These are phyloP conservation scores for Ormyrus nitidulus DNA, from an alignment of 2,888 invertebrate genomes.

Conservation along the genomic window DNA sequence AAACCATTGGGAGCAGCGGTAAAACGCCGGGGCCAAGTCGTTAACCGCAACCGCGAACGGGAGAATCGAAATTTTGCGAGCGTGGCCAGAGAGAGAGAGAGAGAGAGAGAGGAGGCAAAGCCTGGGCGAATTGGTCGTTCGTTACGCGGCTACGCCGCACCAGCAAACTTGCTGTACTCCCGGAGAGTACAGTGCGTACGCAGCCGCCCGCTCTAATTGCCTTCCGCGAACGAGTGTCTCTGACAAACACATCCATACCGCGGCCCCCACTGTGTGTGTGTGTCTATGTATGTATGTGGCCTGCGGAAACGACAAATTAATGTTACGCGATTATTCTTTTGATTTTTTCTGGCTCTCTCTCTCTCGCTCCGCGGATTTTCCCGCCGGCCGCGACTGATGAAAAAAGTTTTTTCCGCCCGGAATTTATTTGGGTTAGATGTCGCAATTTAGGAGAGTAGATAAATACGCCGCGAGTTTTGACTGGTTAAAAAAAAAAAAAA, in stretches of 20 bases:
- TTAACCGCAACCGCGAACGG: constrained; percentile 41
- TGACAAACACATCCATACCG: no score
- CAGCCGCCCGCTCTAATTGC: constrained; percentile 64
- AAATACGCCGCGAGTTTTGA: no score
- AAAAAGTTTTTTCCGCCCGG: no score
- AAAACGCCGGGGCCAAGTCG: constrained; percentile 53
- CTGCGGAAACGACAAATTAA: constrained; percentile 30
- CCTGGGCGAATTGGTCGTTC: constrained; percentile 49
- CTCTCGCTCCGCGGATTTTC: no score
- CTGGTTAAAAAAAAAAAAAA: no score
- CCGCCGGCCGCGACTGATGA: no score
- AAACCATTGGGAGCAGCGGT: constrained; percentile 49
- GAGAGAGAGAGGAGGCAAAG: constrained; percentile 27
- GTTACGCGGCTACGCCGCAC: constrained; percentile 47
- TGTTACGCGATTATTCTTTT: constrained; percentile 27
- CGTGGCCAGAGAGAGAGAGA: constrained; percentile 3
- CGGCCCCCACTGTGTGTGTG: not conserved
- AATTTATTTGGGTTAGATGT: no score
- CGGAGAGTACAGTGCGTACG: not conserved
- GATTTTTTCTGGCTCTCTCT: not conserved
- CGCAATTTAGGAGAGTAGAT: no score
- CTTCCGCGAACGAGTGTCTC: constrained; percentile 21
- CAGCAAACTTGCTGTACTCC: constrained; percentile 44
- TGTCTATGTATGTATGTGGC: not conserved
- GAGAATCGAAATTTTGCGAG: constrained; percentile 54